phyloP scores from a whole-genome alignment of 2,113 vertebrate species.

The Urocynchramus pylzowi region DNA sequence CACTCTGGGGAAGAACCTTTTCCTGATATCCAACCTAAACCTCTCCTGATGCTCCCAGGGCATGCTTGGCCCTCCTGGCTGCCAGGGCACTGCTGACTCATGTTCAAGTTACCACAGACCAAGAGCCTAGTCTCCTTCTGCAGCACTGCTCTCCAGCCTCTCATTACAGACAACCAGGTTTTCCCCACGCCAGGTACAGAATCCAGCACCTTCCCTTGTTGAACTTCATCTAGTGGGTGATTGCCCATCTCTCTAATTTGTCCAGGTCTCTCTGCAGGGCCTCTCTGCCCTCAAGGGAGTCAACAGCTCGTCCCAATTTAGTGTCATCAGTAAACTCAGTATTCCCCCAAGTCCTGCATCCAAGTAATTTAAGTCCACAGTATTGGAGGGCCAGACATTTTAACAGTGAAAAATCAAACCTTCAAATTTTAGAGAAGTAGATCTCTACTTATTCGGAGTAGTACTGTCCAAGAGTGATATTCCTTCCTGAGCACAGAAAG shows the following conservation, averaged over 20 bases:
- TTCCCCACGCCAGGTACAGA: background rate
- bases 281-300: background rate
- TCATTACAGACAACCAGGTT: background rate
- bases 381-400: background rate
- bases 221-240: background rate
- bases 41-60: background rate
- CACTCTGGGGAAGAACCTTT: background rate
- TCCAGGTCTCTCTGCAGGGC: background rate
- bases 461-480: background rate
- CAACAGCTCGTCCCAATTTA: background rate
- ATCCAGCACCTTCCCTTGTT: background rate
- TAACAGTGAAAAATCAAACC: background rate
- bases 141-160: background rate
- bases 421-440: background rate
- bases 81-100: background rate
- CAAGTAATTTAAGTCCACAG: background rate
- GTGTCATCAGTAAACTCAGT: background rate
- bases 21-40: background rate
- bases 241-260: background rate
- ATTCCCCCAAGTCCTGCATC: background rate
- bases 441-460: background rate
- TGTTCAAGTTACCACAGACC: background rate
- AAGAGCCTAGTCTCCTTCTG: background rate
- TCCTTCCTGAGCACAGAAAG: background rate
- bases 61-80: background rate